Percentiles rank a stretch among this genome's conserved stretches.
Evolutionary conservation across 2,797 vertebrate genomes (phyloP).

Genomic region (Danionella dracula): DNA sequence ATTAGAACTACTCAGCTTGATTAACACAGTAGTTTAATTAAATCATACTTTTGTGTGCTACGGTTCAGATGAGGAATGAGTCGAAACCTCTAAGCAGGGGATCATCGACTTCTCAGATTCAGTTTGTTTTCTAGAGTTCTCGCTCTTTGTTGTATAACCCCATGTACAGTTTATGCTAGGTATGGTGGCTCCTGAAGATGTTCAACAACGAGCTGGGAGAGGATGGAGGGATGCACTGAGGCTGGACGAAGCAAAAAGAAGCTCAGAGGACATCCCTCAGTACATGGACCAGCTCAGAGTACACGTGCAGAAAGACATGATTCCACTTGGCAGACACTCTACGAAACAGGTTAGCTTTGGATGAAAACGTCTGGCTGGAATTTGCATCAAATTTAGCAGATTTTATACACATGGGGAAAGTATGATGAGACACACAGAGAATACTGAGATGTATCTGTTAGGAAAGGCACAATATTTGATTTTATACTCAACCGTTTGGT

Average conservation of each 20-base stretch:
- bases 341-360: constrained; percentile 82
- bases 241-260: constrained; percentile 62
- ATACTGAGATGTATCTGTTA: too few species aligned
- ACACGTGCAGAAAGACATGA: constrained; percentile 77
- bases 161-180: constrained; percentile 49
- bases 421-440: too few species aligned
- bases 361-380: not conserved
- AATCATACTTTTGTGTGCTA: constrained; percentile 36
- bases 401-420: too few species aligned
- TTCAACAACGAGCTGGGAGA: not conserved
- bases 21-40: constrained; percentile 41
- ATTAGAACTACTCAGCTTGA: constrained; percentile 35
- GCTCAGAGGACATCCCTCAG: constrained; percentile 66
- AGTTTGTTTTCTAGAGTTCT: constrained; percentile 1
- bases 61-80: constrained; percentile 9
- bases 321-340: constrained; percentile 82
- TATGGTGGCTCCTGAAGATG: constrained; percentile 54
- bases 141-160: not conserved
- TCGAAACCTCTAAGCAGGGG: constrained; percentile 6
- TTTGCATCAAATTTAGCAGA: too few species aligned
- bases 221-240: constrained; percentile 20
- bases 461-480: too few species aligned
- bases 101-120: constrained; percentile 24
- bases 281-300: constrained; percentile 79
- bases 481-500: too few species aligned